Percentiles rank a stretch among this genome's conserved stretches.
Evolutionary conservation across 2,888 invertebrate genomes (phyloP).

Genomic region (Hirtodrosophila duncani): DNA sequence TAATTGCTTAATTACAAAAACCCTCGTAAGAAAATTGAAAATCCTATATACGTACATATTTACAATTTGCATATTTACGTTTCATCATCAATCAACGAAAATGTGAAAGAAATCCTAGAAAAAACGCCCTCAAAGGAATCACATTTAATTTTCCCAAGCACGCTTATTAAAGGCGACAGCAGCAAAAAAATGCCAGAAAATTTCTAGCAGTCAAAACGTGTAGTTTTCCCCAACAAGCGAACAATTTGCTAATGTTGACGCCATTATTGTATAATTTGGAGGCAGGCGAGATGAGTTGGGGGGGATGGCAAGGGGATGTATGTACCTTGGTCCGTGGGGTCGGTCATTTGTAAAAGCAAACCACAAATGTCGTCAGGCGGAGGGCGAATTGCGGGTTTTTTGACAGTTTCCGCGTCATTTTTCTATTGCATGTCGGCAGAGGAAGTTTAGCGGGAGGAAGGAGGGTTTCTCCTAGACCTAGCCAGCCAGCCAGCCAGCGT

Average conservation of each 20-base stretch:
- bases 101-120: too few relatives aligned
- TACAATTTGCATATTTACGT: too few relatives aligned
- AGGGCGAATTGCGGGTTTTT: conserved; percentile 25
- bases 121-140: too few relatives aligned
- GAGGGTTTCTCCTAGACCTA: conserved; percentile 19
- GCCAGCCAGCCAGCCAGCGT: conserved; percentile 38
- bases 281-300: conserved; percentile 28
- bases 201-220: too few relatives aligned
- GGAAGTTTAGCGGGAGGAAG: not conserved
- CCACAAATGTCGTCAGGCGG: conserved; percentile 58
- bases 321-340: not conserved
- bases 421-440: conserved; percentile 45
- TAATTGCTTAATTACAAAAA: too few relatives aligned
- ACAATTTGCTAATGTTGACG: conserved; percentile 71
- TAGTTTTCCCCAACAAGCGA: conserved; percentile 29
- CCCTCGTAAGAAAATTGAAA: too few relatives aligned
- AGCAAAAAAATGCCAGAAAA: conserved; percentile 8
- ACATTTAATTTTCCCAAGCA: too few relatives aligned
- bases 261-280: conserved; percentile 67
- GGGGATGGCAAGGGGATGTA: conserved; percentile 12
- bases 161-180: conserved; percentile 41
- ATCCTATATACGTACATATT: too few relatives aligned
- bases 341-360: conserved; percentile 65
- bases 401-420: conserved; percentile 67
- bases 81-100: too few relatives aligned